A percentile compares a stretch with the other conserved stretches of the same genome.
phyloP scores from a whole-genome alignment of 2,113 vertebrate species.

The Thunnus maccoyii region DNA sequence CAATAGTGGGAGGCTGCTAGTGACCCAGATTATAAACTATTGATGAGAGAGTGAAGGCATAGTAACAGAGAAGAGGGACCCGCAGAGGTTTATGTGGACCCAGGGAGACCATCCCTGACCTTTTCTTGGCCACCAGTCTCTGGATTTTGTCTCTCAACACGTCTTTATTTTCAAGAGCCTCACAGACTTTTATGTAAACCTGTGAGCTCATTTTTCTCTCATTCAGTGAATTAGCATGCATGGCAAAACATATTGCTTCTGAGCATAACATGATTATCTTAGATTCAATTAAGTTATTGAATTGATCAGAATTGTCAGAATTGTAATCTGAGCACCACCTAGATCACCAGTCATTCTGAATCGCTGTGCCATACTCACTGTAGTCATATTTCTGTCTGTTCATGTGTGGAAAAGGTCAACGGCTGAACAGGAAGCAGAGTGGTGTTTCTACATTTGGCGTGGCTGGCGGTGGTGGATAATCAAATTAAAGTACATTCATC shows the following conservation, averaged over 20 bases:
- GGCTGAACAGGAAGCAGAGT: conserved; percentile 40
- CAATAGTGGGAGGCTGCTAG: conserved; percentile 56
- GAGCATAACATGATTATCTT: neutral
- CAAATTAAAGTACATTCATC: conserved; percentile 65
- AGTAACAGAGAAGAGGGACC: conserved; percentile 44
- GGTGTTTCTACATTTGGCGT: conserved; percentile 21
- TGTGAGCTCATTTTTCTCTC: conserved; percentile 13
- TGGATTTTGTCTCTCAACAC: conserved; percentile 50
- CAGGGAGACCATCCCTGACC: conserved; percentile 26
- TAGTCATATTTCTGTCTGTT: conserved; percentile 10
- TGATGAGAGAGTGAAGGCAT: conserved; percentile 75
- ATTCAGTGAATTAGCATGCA: neutral
- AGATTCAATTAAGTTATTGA: neutral
- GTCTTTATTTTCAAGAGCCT: conserved; percentile 58
- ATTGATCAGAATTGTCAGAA: neutral
- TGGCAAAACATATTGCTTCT: neutral
- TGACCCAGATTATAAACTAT: conserved; percentile 77
- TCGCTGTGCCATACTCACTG: neutral
- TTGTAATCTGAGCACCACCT: neutral
- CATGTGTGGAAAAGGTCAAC: conserved; percentile 62
- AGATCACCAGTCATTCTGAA: neutral
- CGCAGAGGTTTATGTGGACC: conserved; percentile 41
- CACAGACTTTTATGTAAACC: conserved; percentile 13
- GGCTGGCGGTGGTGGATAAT: conserved; percentile 59
- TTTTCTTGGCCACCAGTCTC: conserved; percentile 49